Evolutionary conservation across 2,888 invertebrate genomes (phyloP), one percentile per base, ranked within the genome.

Genomic region (Tolmerus cingulatus): DNA sequence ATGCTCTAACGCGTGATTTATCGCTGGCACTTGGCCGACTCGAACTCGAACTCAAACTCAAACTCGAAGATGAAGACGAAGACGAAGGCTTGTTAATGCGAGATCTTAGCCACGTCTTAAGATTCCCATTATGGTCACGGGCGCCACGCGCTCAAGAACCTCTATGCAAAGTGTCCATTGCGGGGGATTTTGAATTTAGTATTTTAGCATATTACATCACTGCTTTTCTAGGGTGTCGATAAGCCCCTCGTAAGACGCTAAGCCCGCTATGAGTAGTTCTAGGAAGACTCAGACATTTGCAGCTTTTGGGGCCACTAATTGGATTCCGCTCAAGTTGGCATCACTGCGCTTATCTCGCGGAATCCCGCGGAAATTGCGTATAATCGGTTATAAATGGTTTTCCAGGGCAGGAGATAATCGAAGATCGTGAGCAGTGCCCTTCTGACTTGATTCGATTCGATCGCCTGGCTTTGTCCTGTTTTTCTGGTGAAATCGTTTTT

Each of bases 321-420:
- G 12, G 66, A 66, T 66, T 66, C 27, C 23, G 9, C 0, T 27
- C 9, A 23, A 66, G 27, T 66, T 27, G 23, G 12, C 27, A 14
- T 27, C 27, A 66, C 2, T 66, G 19, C 66, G 19, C 12, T 82
- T 57, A 82, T 82, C 82, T 57, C 57, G 12, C 37, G 34, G 19
- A 57, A 82, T 82, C 57, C 57, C 82, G 16, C 34, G 14, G 82
- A 37, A 82, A 57, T 82, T 82, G 66, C 66, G 34, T 16, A 23
- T 37, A 82, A 82, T 82, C 82, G 34, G 16, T 37, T 82, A 66
- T 66, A 82, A 82, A 82, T 57, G 19, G 19, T 82, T 55, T 66
- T 82, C 57, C 82, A 51, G 82, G 19, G 19, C 19, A 23, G 30
- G 34, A 82, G 57, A 82, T 46, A 79, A 79, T 23, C 51, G 51